Evolutionary conservation across 2,797 vertebrate species (phyloP), one percentile per base, ranked within the genome.

Genomic region (Tympanoctomys barrerae): DNA sequence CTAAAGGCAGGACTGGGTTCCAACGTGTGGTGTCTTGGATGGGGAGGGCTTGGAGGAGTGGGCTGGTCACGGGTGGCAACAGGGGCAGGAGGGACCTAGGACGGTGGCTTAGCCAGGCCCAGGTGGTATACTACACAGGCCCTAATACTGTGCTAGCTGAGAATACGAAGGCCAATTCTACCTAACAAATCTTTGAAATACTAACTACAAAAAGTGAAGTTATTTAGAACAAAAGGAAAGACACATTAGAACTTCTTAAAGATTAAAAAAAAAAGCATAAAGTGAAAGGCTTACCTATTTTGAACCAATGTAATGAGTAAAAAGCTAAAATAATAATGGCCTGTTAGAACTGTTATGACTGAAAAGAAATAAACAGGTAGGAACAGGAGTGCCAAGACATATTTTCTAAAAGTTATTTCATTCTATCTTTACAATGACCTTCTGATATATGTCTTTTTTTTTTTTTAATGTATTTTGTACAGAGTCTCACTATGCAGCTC

Each of bases 141-240:
- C 19, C 31, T 93, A 95, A 83, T 19, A 54, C 70, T 31, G 31
- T 62, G 42, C 42, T 81, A 87, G 46, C 8, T 77, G 24, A 78
- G n/a, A 87, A 73, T 14, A 84, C 59, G 39, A 93, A 81, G 88
- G 13, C 22, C 52, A 92, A 54, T n/a, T 92, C 42, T 61, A 83
- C 13, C 66, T 71, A 70, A 19, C n/a, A 61, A 91, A 91, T 39
- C 49, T 86, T 87, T 64, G 8, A 90, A 94, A 75, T 70, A 22
- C 24, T 89, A 70, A 70, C 57, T 90, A 91, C 1, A 80, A 73
- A 3, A 82, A 7, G 26, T 77, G 16, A 93, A 93, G 70, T 94
- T 80, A 91, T 52, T 86, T 75, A 88, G n/a, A 95, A 87, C 68
- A 87, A 87, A 91, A 14, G 73, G 62, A 94, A 89, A 26, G 11